Conservation (phyloP, 2,113 vertebrate species). For the Ammodytes dubius region DNA sequence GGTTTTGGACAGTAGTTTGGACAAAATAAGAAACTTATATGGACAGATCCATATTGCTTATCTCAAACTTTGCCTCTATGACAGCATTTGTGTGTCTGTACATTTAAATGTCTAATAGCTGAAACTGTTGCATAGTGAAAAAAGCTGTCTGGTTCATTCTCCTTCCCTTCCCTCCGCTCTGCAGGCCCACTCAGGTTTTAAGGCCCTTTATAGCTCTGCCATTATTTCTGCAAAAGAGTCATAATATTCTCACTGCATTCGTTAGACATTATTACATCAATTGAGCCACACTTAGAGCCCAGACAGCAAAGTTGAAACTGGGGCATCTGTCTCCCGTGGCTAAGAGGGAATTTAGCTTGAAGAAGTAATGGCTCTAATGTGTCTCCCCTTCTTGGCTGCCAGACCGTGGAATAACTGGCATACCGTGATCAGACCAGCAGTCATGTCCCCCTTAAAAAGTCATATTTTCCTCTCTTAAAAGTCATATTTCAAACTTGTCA, state of each 20-base stretch:
- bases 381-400: conserved; percentile 12
- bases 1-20: too few relatives aligned
- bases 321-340: conserved; percentile 26
- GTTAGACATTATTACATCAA: conserved; percentile 34
- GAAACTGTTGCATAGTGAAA: conserved; percentile 4
- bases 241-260: not conserved
- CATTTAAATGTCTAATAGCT: conserved; percentile 3
- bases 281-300: conserved; percentile 22
- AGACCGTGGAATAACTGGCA: conserved; percentile 5
- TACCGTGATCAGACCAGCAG: conserved; percentile 23
- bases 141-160: conserved; percentile 26
- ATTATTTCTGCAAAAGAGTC: conserved; percentile 19
- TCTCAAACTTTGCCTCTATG: conserved; percentile 1
- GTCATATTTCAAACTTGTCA: conserved; percentile 14
- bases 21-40: not conserved
- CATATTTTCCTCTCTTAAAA: conserved; percentile 26
- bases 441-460: conserved; percentile 14
- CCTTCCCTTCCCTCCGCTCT: conserved; percentile 13
- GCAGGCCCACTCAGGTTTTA: conserved; percentile 19
- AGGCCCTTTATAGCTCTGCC: conserved; percentile 19
- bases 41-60: not conserved
- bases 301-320: conserved; percentile 12
- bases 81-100: not conserved
- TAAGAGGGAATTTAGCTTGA: not conserved
- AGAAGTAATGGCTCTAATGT: conserved; percentile 24